A percentile compares a stretch with the other conserved stretches of the same genome.
phyloP scores from a whole-genome alignment of 2,888 invertebrate genomes.

The Cosmia pyralina region DNA sequence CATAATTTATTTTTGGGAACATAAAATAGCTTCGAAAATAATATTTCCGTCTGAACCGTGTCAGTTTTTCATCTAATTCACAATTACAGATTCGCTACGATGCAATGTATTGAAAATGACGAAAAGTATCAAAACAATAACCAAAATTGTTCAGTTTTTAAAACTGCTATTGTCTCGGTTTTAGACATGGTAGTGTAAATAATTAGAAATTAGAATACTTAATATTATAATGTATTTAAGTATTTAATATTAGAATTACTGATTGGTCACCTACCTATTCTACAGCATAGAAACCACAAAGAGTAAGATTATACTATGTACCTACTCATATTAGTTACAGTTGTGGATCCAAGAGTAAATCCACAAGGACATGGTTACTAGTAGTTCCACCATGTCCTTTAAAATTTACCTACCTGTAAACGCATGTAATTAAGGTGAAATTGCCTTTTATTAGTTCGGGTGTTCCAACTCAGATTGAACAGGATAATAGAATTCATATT shows the following conservation, averaged over 20 bases:
- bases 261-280: slow-evolving; percentile 12
- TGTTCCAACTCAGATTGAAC: neutral
- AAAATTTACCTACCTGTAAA: neutral
- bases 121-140: slow-evolving; percentile 1
- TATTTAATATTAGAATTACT: neutral
- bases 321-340: slow-evolving; percentile 34
- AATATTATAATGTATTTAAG: no score
- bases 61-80: slow-evolving; percentile 5
- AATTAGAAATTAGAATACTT: slow-evolving; percentile 37
- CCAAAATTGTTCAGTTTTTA: slow-evolving; percentile 8
- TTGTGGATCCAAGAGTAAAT: neutral
- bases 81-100: slow-evolving; percentile 6
- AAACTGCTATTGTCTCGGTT: slow-evolving; percentile 8
- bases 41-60: neutral
- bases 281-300: slow-evolving; percentile 33
- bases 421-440: neutral
- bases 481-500: neutral
- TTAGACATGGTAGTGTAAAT: slow-evolving; percentile 19
- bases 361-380: slow-evolving; percentile 1
- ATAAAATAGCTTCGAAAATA: neutral
- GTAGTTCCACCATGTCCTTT: no score
- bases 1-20: neutral
- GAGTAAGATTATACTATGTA: neutral
- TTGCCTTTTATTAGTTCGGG: neutral
- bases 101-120: neutral